Conservation (phyloP, 2,888 invertebrate species). For the Neoscelio sp. region DNA sequence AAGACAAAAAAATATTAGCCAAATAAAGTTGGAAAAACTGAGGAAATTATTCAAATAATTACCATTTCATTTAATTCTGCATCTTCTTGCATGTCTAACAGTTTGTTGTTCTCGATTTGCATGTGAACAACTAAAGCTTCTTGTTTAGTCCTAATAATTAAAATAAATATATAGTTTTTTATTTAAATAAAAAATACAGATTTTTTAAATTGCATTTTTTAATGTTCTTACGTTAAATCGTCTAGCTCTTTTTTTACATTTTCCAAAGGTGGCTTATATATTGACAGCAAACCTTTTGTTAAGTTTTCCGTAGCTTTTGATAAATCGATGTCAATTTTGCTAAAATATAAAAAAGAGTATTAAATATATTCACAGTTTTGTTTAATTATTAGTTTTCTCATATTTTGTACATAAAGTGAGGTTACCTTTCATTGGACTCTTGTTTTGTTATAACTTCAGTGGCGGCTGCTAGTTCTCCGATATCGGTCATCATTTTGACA, state of each 20-base stretch:
- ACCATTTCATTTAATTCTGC: conserved; percentile 81
- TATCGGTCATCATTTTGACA: conserved; percentile 66
- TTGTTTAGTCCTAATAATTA: conserved; percentile 78
- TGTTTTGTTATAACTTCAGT: conserved; percentile 44
- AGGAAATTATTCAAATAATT: conserved; percentile 64
- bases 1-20: too few relatives aligned
- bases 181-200: neutral
- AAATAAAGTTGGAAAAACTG: neutral
- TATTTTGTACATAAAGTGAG: conserved; percentile 19
- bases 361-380: too few relatives aligned
- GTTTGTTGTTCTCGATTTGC: conserved; percentile 79
- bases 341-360: conserved; percentile 14
- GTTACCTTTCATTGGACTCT: conserved; percentile 48
- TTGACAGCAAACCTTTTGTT: conserved; percentile 78
- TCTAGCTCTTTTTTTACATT: conserved; percentile 80
- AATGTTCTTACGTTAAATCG: conserved; percentile 81
- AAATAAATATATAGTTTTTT: conserved; percentile 33
- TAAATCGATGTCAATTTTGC: conserved; percentile 66
- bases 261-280: conserved; percentile 80
- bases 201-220: conserved; percentile 4
- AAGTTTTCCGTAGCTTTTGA: conserved; percentile 76
- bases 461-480: conserved; percentile 53
- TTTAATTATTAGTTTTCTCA: neutral
- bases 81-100: conserved; percentile 76
- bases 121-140: conserved; percentile 77